phyloP scores from a whole-genome alignment of 2,888 invertebrate species.

The Strigamia maritima region DNA sequence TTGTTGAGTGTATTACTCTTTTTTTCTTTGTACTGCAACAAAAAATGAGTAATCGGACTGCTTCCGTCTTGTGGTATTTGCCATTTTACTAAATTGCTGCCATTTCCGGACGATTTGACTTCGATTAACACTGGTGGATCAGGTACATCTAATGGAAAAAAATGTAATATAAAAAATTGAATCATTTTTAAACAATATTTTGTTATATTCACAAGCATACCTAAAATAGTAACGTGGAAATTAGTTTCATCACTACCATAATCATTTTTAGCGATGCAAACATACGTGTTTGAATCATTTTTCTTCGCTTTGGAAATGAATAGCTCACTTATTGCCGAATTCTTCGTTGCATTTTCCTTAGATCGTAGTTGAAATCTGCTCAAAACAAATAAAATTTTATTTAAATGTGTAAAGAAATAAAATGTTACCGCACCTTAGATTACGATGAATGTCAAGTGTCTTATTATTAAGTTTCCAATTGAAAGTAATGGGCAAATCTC shows the following conservation, averaged over 20 bases:
- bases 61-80: constrained; percentile 40
- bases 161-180: background rate
- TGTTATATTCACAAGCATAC: constrained; percentile 43
- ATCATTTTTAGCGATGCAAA: constrained; percentile 55
- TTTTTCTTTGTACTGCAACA: constrained; percentile 48
- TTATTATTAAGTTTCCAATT: constrained; percentile 40
- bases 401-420: no score
- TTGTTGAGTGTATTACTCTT: constrained; percentile 44
- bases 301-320: constrained; percentile 46
- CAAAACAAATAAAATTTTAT: no score
- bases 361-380: background rate
- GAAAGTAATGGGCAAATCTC: constrained; percentile 42
- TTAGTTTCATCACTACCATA: constrained; percentile 52
- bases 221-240: constrained; percentile 48
- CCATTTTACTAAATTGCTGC: constrained; percentile 38
- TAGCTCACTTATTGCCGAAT: constrained; percentile 48
- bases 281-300: constrained; percentile 50
- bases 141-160: constrained; percentile 40
- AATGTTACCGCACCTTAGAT: background rate
- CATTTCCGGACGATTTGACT: constrained; percentile 31
- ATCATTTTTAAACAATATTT: background rate
- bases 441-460: constrained; percentile 1
- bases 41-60: constrained; percentile 42
- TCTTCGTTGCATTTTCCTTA: constrained; percentile 34
- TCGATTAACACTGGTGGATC: constrained; percentile 38